A percentile compares a stretch with the other conserved stretches of the same genome.
Conservation (phyloP, 2,113 vertebrate species). For the Dendrocopos noguchii region DNA sequence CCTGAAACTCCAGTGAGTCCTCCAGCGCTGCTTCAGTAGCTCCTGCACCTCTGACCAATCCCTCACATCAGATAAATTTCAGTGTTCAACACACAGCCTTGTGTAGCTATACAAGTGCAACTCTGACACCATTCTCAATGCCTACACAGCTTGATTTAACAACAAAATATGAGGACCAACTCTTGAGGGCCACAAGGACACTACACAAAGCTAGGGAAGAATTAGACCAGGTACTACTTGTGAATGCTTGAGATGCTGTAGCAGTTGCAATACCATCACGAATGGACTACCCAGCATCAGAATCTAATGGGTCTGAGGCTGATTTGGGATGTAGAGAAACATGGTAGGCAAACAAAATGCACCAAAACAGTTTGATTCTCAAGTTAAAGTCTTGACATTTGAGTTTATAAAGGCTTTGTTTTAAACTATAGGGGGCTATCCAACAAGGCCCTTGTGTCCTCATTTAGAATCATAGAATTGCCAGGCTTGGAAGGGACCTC, state of each 20-base stretch:
- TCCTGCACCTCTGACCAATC: background rate
- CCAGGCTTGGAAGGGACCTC: no score
- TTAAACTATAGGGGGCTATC: background rate
- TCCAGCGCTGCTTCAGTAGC: background rate
- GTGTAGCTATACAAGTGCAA: background rate
- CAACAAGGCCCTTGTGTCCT: background rate
- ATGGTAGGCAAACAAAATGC: background rate
- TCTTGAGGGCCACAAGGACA: background rate
- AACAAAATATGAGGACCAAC: background rate
- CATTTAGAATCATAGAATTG: no score
- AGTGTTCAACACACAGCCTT: fast-evolving
- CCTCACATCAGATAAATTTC: background rate
- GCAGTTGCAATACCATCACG: background rate
- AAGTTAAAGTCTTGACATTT: background rate
- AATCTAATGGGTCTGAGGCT: background rate
- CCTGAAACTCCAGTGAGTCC: background rate
- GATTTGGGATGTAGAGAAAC: background rate
- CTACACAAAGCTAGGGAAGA: background rate
- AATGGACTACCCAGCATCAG: background rate
- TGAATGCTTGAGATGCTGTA: background rate
- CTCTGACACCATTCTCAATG: background rate
- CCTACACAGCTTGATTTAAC: background rate
- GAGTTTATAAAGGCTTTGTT: background rate
- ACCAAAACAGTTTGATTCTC: background rate
- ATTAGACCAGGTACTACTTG: fast-evolving